A percentile compares a stretch with the other conserved stretches of the same genome.
phyloP scores from a whole-genome alignment of 2,113 vertebrate species.

The Vulpes lagopus region DNA sequence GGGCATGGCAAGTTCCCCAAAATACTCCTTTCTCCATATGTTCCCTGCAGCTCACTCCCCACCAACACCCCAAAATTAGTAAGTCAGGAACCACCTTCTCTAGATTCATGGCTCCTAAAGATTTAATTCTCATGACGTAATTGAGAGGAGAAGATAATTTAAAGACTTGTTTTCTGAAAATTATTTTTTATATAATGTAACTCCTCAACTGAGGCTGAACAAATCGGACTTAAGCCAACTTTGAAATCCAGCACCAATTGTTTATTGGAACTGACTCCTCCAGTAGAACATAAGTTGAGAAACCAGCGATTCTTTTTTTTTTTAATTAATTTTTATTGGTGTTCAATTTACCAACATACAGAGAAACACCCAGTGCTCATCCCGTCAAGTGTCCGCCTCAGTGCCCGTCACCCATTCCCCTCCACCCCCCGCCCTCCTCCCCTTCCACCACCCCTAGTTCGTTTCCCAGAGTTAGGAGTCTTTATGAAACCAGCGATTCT shows the following conservation, averaged over 20 bases:
- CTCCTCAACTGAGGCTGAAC: not conserved
- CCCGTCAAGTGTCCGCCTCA: no score
- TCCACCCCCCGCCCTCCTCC: no score
- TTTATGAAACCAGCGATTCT: not conserved
- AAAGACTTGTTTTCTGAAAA: slow-evolving; percentile 25
- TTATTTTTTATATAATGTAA: not conserved
- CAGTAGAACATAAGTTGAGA: not conserved
- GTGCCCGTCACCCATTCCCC: no score
- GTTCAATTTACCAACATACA: no score
- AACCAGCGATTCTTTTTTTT: not conserved
- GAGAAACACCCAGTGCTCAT: no score
- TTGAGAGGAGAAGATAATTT: not conserved
- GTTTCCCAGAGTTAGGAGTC: no score
- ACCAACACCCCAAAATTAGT: not conserved
- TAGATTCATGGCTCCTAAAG: not conserved
- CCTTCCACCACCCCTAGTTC: no score
- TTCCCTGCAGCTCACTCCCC: not conserved
- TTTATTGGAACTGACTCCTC: not conserved
- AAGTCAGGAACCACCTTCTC: not conserved
- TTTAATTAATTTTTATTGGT: no score
- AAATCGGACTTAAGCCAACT: slow-evolving; percentile 17
- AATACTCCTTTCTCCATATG: not conserved
- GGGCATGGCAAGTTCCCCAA: not conserved
- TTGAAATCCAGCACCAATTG: not conserved
- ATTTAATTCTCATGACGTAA: slow-evolving; percentile 39